These are phyloP conservation scores for Halisarca cf. caerulea DNA, from an alignment of 37 sponge, comb jelly and placozoan genomes.

Conservation along the genomic window DNA sequence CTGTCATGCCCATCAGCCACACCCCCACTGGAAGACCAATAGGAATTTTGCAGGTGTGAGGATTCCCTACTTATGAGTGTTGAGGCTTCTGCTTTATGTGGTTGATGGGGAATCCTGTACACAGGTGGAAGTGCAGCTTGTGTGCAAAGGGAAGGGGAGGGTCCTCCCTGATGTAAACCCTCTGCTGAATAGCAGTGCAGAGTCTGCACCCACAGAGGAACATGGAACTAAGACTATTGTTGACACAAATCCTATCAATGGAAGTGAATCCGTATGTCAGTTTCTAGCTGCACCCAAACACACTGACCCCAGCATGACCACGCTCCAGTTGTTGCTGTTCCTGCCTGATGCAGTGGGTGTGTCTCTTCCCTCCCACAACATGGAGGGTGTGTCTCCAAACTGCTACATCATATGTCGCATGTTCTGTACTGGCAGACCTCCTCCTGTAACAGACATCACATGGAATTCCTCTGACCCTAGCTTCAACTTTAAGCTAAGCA, in stretches of 20 bases:
- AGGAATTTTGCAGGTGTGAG: too few relatives aligned
- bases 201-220: neutral
- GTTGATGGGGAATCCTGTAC: too few relatives aligned
- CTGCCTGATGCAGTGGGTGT: constrained; percentile 49
- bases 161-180: neutral
- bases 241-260: neutral
- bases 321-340: constrained; percentile 46
- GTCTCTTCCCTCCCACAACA: neutral
- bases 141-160: neutral
- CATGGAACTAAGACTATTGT: neutral
- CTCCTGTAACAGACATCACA: constrained; percentile 34
- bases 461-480: constrained; percentile 65
- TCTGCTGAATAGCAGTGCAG: neutral
- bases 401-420: constrained; percentile 62
- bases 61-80: too few relatives aligned
- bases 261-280: neutral
- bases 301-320: neutral
- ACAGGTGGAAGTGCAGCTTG: neutral
- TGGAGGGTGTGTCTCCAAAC: constrained; percentile 39
- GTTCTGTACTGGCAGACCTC: constrained; percentile 44
- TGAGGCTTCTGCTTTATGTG: too few relatives aligned
- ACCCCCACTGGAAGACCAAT: too few relatives aligned
- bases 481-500: constrained; percentile 52
- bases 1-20: too few relatives aligned
- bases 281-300: neutral